These are phyloP conservation scores for Aegypius monachus DNA, from an alignment of 2,113 vertebrate species.

Conservation along the genomic window DNA sequence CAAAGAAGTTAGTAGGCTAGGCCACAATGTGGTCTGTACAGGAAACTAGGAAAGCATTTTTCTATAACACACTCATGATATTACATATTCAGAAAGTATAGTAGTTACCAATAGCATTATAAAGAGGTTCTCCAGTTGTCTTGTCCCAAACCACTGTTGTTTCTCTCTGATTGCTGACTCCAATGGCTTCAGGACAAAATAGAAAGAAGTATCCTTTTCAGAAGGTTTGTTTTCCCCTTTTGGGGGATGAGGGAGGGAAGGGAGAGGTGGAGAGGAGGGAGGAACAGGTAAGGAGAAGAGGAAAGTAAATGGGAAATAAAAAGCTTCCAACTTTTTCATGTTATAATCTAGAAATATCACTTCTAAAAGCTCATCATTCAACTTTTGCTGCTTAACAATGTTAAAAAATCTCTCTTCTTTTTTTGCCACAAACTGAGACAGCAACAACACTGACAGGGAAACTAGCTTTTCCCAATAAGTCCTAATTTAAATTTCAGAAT, in stretches of 20 bases:
- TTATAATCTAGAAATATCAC: neutral
- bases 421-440: neutral
- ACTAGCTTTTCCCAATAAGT: neutral
- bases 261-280: slow-evolving; percentile 13
- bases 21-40: neutral
- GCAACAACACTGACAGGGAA: neutral
- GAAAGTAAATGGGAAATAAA: slow-evolving; percentile 47
- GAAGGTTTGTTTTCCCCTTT: slow-evolving; percentile 52
- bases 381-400: neutral
- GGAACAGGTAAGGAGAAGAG: slow-evolving; percentile 45
- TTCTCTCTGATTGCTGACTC: slow-evolving; percentile 97
- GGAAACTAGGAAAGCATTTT: neutral
- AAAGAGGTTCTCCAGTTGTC: slow-evolving; percentile 90
- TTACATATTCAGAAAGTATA: neutral
- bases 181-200: slow-evolving; percentile 82
- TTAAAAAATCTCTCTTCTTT: neutral
- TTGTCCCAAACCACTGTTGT: slow-evolving; percentile 97
- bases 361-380: neutral
- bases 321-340: neutral
- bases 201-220: slow-evolving; percentile 43
- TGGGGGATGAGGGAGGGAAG: neutral
- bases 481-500: neutral
- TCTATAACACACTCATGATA: neutral
- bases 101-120: slow-evolving; percentile 90
- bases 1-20: neutral